Evolutionary conservation across 2,888 invertebrate genomes (phyloP).

Genomic region (Lymantria monacha): DNA sequence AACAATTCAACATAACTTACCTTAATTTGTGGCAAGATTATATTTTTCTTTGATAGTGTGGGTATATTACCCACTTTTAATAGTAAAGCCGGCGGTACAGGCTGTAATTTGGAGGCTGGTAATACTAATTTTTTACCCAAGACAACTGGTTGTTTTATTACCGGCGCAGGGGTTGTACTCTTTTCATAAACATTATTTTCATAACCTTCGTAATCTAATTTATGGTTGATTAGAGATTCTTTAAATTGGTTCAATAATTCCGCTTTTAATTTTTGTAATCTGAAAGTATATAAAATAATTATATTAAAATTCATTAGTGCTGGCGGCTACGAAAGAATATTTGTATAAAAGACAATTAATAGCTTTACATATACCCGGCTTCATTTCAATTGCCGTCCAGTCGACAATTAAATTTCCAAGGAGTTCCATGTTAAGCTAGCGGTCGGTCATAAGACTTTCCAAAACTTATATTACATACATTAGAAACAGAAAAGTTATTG

Average conservation of each 20-base stretch:
- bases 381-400: not conserved
- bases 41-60: conserved; percentile 15
- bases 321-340: not conserved
- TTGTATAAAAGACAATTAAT: not conserved
- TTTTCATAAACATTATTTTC: conserved; percentile 5
- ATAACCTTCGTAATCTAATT: conserved; percentile 42
- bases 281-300: no score
- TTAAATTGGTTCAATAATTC: conserved; percentile 45
- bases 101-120: conserved; percentile 68
- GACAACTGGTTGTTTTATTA: not conserved
- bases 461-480: no score
- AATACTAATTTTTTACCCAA: conserved; percentile 49
- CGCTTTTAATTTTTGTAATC: conserved; percentile 46
- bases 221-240: conserved; percentile 31
- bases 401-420: no score
- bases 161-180: not conserved
- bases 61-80: conserved; percentile 46
- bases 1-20: conserved; percentile 9
- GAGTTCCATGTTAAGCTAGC: no score
- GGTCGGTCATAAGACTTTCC: no score
- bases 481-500: no score
- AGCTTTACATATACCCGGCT: not conserved
- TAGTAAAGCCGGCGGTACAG: conserved; percentile 61
- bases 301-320: not conserved
- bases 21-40: conserved; percentile 19